Evolutionary conservation across 1,140 invertebrate species (phyloP), one percentile per base, ranked within the genome.

Genomic region (Megalonaias nervosa): DNA sequence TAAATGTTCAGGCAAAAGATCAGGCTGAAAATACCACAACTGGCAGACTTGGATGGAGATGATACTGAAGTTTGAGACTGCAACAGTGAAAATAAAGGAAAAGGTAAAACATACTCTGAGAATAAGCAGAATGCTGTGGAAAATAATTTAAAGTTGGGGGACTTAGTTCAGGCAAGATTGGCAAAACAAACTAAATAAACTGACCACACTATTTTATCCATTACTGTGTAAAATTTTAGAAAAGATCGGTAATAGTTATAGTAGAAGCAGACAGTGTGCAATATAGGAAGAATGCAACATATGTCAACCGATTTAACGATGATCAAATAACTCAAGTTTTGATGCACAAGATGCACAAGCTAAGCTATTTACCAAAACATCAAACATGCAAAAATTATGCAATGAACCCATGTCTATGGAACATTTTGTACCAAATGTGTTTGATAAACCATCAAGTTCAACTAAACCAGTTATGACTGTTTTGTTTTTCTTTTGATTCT

Each of bases 21-120:
- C 2, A 31, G 26, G 2, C 26, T 31, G 26, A 80, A 75, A 62
- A 55, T 82, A 23, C 71, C 70, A n/a, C 9, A 74, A n/a, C n/a
- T 79, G 11, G 2, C 17, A 23, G 9, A 12, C 21, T 17, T 16
- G 16, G 16, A 12, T 31, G 12, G n/a, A 38, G 38, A 73, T 16
- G 21, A 38, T 14, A 62, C 48, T 5, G 31, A 57, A 21, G 12
- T 13, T 48, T 60, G 38, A 15, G 19, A 16, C 9, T 16, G 11
- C 15, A n/a, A 31, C 26, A 73, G 66, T n/a, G 3, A 72, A 2
- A 72, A 72, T 48, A 72, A 21, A 19, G 55, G 57, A 56, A 6
- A 62, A 64, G 26, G 26, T 31, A 62, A 72, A 19, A 72, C 13
- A 23, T 58, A 72, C 38, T 13, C 13, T 61, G 64, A 64, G 56